These are phyloP conservation scores for Sternarchorhynchus goeldii DNA, from an alignment of 2,797 vertebrate species.

Conservation along the genomic window DNA sequence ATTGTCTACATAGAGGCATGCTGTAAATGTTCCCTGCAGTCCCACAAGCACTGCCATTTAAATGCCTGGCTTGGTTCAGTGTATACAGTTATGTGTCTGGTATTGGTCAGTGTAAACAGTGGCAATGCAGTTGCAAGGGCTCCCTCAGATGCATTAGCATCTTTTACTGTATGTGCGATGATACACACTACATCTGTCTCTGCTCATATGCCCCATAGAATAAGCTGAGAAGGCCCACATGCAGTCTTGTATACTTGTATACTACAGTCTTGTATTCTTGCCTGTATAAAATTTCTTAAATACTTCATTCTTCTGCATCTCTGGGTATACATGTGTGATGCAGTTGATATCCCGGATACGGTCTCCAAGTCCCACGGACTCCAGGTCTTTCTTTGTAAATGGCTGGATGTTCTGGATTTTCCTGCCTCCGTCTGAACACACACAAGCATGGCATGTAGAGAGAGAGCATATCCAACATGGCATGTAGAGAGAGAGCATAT, in stretches of 20 bases:
- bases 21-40: too few species aligned
- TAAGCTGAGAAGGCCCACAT: neutral
- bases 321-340: conserved; percentile 85
- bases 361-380: conserved; percentile 89
- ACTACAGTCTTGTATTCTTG: conserved; percentile 59
- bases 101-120: too few species aligned
- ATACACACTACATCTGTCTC: neutral
- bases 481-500: too few species aligned
- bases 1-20: too few species aligned
- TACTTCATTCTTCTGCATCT: conserved; percentile 81
- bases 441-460: neutral
- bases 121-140: too few species aligned
- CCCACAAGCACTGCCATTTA: too few species aligned
- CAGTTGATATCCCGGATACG: conserved; percentile 87
- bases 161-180: too few species aligned
- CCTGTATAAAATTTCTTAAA: conserved; percentile 91
- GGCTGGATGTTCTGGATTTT: conserved; percentile 95
- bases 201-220: neutral
- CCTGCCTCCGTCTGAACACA: conserved; percentile 73
- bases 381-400: conserved; percentile 90
- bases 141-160: too few species aligned
- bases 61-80: too few species aligned
- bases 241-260: conserved; percentile 58
- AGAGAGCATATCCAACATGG: neutral
- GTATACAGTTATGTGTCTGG: too few species aligned